Evolutionary conservation across 1,140 invertebrate genomes (phyloP), one percentile per base, ranked within the genome.

Genomic region (Sminthurides bifidus): DNA sequence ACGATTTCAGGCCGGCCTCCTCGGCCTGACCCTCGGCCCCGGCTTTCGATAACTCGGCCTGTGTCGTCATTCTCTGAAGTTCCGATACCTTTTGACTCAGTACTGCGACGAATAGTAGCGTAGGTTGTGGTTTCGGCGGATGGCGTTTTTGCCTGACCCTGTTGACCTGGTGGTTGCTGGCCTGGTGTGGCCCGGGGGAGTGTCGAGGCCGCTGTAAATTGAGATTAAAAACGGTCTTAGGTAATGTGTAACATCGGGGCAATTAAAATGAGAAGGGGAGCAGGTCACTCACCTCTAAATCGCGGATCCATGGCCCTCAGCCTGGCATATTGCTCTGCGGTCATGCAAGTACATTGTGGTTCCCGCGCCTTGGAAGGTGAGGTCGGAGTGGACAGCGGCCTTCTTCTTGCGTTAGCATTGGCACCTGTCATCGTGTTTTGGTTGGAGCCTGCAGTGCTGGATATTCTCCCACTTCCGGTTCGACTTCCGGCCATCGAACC

Each of bases 311-410:
- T 84, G 68, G 80, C 80, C 68, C 85, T 73, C 50, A 90, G 77
- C 68, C 87, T 78, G 59, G 84, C 82, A 71, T 89, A 88, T 73
- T 92, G 89, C 70, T 92, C 89, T 49, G 88, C 63, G 33, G 88
- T 87, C 89, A 93, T 92, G 70, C 91, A 93, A 54, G 89, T 93
- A 73, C 90, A 93, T 68, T 92, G 88, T 41, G 87, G 86, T 71
- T 92, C 89, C 57, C 85, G 79, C 51, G 84, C 80, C 67, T 87
- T 77, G 66, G 86, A 90, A 52, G 92, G 92, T 59, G 90, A 94
- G 19, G 89, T 91, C 44, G 91, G 92, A 29, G 91, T 95, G 58
- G 89, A 94, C 43, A 90, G 75, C 17, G 89, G 88, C 92, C 73
- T 83, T 75, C 74, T 86, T 83, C 71, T 81, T 29, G 46, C 23